These are phyloP conservation scores for Salarias fasciatus DNA, from an alignment of 2,797 vertebrate genomes.

Conservation along the genomic window DNA sequence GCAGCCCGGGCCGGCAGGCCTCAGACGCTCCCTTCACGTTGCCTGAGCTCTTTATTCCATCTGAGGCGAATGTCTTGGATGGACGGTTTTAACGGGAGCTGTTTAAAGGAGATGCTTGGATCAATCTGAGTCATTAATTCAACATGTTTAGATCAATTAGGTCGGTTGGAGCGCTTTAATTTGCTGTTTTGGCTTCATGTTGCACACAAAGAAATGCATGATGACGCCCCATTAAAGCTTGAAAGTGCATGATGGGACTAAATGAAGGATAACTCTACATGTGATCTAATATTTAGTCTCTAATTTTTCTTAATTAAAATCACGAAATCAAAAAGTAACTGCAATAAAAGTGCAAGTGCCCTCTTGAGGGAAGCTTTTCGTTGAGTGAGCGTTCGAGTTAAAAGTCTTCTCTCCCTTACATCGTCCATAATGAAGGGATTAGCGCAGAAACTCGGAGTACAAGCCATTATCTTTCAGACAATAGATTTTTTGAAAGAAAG, in stretches of 20 bases:
- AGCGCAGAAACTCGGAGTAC: slow-evolving; percentile 76
- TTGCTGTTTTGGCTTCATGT: too few relatives aligned
- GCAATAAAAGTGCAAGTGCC: slow-evolving; percentile 31
- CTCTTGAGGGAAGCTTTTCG: slow-evolving; percentile 50
- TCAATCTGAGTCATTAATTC: not conserved
- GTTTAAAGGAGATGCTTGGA: not conserved
- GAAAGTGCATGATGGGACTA: not conserved
- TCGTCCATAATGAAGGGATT: slow-evolving; percentile 84
- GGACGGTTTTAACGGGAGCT: not conserved
- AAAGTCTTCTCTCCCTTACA: slow-evolving; percentile 71
- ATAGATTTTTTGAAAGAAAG: slow-evolving; percentile 88
- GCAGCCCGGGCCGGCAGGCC: too few relatives aligned
- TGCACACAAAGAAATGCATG: too few relatives aligned
- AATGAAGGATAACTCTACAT: not conserved
- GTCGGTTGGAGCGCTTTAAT: not conserved
- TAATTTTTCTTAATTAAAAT: too few relatives aligned
- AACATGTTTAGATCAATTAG: slow-evolving; percentile 6
- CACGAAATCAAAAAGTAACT: too few relatives aligned
- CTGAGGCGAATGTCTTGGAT: slow-evolving; percentile 10
- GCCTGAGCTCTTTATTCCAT: too few relatives aligned
- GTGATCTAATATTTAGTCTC: too few relatives aligned
- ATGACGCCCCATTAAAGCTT: too few relatives aligned
- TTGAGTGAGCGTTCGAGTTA: slow-evolving; percentile 61
- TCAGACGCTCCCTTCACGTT: too few relatives aligned
- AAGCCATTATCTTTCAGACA: slow-evolving; percentile 85